Conservation (phyloP, 2,113 vertebrate species). For the Recurvirostra avosetta region DNA sequence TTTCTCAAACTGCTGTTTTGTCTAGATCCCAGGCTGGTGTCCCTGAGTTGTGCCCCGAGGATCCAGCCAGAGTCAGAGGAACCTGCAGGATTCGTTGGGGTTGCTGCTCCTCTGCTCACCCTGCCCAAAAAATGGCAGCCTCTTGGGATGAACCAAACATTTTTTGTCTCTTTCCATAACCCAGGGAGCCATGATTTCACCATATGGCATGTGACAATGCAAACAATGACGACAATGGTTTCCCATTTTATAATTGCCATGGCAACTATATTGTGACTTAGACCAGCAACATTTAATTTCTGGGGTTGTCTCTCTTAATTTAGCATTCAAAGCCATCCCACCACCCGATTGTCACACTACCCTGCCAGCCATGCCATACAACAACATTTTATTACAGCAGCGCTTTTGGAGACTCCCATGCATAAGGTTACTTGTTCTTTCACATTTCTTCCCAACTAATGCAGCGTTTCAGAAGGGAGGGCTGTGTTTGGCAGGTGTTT, state of each 20-base stretch:
- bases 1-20: neutral
- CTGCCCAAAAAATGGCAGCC: neutral
- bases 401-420: neutral
- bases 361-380: neutral
- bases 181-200: neutral
- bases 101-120: neutral
- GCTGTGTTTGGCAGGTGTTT: neutral
- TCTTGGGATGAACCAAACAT: neutral
- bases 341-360: fast-evolving
- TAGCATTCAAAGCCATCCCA: neutral
- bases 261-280: neutral
- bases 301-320: neutral
- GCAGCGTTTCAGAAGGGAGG: neutral
- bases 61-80: neutral
- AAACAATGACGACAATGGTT: neutral
- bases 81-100: neutral
- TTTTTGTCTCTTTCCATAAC: neutral
- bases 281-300: neutral
- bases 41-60: neutral
- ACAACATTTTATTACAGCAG: neutral
- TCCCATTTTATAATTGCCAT: slow-evolving; percentile 20
- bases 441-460: neutral
- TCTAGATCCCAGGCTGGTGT: neutral
- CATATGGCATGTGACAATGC: neutral
- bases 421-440: neutral